Evolutionary conservation across 2,797 vertebrate genomes (phyloP).

Genomic region (Amblyraja radiata): DNA sequence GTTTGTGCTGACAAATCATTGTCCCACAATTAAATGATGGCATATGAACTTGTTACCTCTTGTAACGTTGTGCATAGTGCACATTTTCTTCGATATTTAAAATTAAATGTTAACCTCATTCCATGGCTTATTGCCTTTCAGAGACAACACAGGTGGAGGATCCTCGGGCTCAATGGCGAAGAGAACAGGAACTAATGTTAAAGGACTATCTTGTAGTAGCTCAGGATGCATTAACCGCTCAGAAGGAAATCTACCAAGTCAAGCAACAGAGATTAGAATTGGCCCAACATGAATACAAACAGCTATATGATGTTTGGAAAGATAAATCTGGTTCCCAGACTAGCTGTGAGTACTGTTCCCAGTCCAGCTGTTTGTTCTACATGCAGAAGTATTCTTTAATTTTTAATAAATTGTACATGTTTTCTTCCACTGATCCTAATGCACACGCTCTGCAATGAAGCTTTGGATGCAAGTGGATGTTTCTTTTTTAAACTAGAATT

Average conservation of each 20-base stretch:
- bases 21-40: neutral
- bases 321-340: conserved; percentile 86
- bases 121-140: conserved; percentile 49
- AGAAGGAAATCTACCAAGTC: conserved; percentile 93
- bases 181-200: conserved; percentile 90
- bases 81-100: neutral
- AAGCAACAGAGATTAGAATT: conserved; percentile 88
- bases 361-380: neutral
- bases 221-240: conserved; percentile 79
- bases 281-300: conserved; percentile 86
- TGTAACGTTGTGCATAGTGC: neutral
- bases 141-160: conserved; percentile 96
- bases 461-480: neutral
- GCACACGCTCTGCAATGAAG: neutral
- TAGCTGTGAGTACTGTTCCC: conserved; percentile 73
- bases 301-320: conserved; percentile 85
- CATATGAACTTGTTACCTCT: neutral
- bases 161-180: conserved; percentile 87
- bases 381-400: neutral
- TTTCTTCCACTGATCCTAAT: conserved; percentile 6
- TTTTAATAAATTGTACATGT: neutral
- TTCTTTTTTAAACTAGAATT: neutral
- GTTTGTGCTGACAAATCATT: neutral
- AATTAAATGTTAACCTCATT: neutral
- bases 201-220: conserved; percentile 87